Conservation (phyloP, 1,140 invertebrate species). For the Drusus annulatus region DNA sequence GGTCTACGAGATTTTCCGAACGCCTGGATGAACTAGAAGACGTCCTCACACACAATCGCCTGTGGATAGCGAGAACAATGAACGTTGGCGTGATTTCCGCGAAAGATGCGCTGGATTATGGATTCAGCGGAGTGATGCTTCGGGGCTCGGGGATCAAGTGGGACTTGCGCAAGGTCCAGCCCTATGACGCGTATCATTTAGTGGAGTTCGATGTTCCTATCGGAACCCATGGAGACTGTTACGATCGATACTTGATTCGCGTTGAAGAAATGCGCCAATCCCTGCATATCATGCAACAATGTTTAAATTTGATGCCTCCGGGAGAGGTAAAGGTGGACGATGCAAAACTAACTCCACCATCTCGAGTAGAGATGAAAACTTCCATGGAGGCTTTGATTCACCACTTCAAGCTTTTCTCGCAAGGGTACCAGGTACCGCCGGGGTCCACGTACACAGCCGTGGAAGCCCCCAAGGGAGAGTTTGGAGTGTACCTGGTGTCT, state of each 20-base stretch:
- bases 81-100: constrained; percentile 83
- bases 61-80: constrained; percentile 81
- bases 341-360: constrained; percentile 85
- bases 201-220: constrained; percentile 87
- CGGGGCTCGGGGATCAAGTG: constrained; percentile 87
- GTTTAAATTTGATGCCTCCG: constrained; percentile 87
- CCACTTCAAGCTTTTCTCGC: constrained; percentile 89
- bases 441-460: constrained; percentile 85
- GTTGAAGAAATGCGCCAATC: constrained; percentile 88
- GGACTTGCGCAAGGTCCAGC: constrained; percentile 86
- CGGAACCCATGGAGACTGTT: constrained; percentile 84
- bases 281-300: constrained; percentile 78
- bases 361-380: constrained; percentile 87
- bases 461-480: constrained; percentile 89
- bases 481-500: constrained; percentile 89
- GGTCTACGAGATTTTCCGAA: constrained; percentile 77
- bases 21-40: constrained; percentile 88
- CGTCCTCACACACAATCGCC: constrained; percentile 82
- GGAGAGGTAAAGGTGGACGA: constrained; percentile 90
- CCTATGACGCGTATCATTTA: constrained; percentile 86
- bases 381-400: constrained; percentile 93
- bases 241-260: constrained; percentile 78
- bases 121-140: constrained; percentile 84
- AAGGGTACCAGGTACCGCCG: constrained; percentile 87
- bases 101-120: constrained; percentile 84